phyloP scores from a whole-genome alignment of 2,113 vertebrate genomes.

The Cyanoderma ruficeps region DNA sequence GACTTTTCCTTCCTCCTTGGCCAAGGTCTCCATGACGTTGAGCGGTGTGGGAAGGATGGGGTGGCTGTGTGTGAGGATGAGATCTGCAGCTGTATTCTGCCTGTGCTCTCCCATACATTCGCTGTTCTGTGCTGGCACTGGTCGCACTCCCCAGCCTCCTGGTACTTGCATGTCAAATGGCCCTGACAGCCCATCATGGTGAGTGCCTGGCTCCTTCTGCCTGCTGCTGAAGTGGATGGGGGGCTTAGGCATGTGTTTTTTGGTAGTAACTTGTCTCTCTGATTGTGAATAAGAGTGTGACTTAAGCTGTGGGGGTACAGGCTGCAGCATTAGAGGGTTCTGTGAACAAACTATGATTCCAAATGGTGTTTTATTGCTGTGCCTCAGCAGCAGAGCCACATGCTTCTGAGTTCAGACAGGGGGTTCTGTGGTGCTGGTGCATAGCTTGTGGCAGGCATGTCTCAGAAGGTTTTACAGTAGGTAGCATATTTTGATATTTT shows the following conservation, averaged over 20 bases:
- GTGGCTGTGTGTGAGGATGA: background rate
- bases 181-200: background rate
- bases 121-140: background rate
- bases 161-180: background rate
- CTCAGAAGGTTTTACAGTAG: background rate
- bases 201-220: background rate
- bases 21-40: background rate
- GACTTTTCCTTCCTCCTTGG: background rate
- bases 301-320: background rate
- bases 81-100: background rate
- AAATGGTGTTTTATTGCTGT: background rate
- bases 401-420: background rate
- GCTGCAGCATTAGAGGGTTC: background rate
- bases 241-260: background rate
- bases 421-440: background rate
- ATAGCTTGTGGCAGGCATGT: background rate
- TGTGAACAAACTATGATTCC: fast-evolving
- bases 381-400: background rate
- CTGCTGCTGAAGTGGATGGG: background rate
- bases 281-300: background rate
- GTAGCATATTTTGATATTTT: background rate
- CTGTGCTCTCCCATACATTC: background rate
- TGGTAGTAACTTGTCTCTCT: background rate
- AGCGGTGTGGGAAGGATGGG: background rate
- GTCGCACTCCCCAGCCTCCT: background rate